phyloP scores from a whole-genome alignment of 2,113 vertebrate genomes.

The western clawed frog (Xenopus tropicalis) region UCB_Xtro_10.0 CM004443.2:30150001-30150500 shows the following conservation, averaged over 20 bases:
- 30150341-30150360: not conserved
- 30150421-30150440: not conserved
- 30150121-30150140: constrained; percentile 51
- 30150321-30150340: constrained; percentile 36
- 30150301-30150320: constrained; percentile 34
- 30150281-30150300: not conserved
- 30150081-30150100: constrained; percentile 86
- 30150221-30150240: constrained; percentile 18
- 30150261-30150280: constrained; percentile 23
- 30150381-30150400: not conserved
- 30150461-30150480: not conserved
- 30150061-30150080: constrained; percentile 79
- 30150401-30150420: not conserved
- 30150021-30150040: constrained; percentile 90
- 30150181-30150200: constrained; percentile 39
- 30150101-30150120: constrained; percentile 53
- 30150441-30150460: not conserved
- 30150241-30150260: constrained; percentile 10
- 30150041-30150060: constrained; percentile 78
- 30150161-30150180: constrained; percentile 48
- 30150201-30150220: constrained; percentile 46
- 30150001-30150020: constrained; percentile 50
- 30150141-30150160: constrained; percentile 66
- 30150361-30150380: not conserved
- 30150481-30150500: constrained; percentile 14